Percentiles rank a stretch among this genome's conserved stretches.
phyloP scores from a whole-genome alignment of 64 coral and sea anemone genomes.

The Pocillopora verrucosa region DNA sequence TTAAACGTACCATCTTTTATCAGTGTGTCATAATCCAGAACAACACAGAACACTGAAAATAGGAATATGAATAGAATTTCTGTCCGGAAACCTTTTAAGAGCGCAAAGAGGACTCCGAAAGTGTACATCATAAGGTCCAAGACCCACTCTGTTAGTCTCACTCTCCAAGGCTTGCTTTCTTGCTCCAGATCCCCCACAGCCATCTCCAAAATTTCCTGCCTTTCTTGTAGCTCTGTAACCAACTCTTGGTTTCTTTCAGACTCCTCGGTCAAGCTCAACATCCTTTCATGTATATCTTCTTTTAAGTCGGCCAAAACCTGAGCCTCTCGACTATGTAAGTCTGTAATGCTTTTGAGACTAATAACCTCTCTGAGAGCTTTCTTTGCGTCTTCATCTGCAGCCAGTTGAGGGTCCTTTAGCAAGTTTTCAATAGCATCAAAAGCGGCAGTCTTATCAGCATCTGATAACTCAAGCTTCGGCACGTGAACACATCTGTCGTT shows the following conservation, averaged over 20 bases:
- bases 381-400: conserved; percentile 15
- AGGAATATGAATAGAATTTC: background rate
- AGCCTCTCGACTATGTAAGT: background rate
- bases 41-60: background rate
- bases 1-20: background rate
- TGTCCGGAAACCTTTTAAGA: background rate
- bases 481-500: conserved; percentile 42
- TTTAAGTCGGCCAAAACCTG: background rate
- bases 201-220: background rate
- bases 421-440: conserved; percentile 38
- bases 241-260: background rate
- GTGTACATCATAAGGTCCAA: too few relatives aligned
- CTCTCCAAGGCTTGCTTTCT: background rate
- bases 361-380: background rate
- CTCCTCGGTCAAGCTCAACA: background rate
- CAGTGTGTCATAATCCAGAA: background rate
- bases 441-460: background rate
- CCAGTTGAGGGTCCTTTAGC: conserved; percentile 23
- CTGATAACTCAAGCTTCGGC: conserved; percentile 9
- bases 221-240: background rate
- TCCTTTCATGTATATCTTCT: background rate
- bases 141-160: background rate
- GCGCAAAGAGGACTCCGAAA: background rate
- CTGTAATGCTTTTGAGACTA: background rate
- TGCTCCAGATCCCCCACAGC: background rate